Evolutionary conservation across 2,888 invertebrate genomes (phyloP).

Genomic region (Rhagium mordax): DNA sequence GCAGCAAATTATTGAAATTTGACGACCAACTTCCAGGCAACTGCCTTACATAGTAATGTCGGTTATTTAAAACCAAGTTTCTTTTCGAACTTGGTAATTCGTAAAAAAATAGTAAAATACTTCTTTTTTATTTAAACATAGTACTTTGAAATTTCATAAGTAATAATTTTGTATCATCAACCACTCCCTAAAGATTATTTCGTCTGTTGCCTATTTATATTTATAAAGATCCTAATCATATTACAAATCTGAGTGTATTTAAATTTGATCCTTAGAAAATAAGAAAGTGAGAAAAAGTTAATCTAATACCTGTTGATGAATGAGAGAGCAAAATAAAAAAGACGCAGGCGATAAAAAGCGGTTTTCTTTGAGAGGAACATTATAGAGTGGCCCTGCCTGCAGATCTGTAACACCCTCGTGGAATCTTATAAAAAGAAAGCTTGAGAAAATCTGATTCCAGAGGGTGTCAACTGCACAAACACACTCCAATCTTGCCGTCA

Average conservation of each 20-base stretch:
- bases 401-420: conserved; percentile 57
- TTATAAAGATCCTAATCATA: conserved; percentile 36
- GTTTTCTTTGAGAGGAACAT: conserved; percentile 60
- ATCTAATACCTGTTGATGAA: conserved; percentile 64
- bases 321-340: conserved; percentile 57
- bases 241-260: conserved; percentile 41
- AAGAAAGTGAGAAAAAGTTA: conserved; percentile 56
- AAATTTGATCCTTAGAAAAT: conserved; percentile 40
- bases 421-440: conserved; percentile 59
- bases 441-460: conserved; percentile 66
- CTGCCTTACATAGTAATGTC: no score
- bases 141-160: no score
- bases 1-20: no score
- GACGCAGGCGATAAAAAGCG: conserved; percentile 58
- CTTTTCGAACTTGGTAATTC: no score
- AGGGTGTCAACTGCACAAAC: conserved; percentile 69
- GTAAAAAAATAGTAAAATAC: no score
- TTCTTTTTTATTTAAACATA: no score
- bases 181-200: conserved; percentile 4
- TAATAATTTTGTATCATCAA: no score
- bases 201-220: conserved; percentile 9
- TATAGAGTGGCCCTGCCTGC: conserved; percentile 52
- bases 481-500: conserved; percentile 64
- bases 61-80: no score
- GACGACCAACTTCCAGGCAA: no score